phyloP scores from a whole-genome alignment of 2,888 invertebrate genomes.

The Phania funesta region DNA sequence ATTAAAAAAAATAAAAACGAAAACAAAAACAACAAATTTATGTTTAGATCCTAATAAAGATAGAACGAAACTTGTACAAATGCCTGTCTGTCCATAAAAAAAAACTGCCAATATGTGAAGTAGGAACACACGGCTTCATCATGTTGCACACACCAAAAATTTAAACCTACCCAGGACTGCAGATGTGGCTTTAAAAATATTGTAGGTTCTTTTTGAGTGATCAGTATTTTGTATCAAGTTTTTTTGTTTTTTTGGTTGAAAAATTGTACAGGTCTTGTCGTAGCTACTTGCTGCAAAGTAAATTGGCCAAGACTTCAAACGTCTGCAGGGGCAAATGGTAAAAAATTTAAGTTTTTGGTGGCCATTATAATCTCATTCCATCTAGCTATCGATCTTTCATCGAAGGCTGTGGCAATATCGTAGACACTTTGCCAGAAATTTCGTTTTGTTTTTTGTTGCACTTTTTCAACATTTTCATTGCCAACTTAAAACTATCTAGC shows the following conservation, averaged over 20 bases:
- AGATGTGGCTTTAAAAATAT: slow-evolving; percentile 37
- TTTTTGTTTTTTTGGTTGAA: slow-evolving; percentile 4
- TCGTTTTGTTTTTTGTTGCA: not conserved
- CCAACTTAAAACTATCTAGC: slow-evolving; percentile 42
- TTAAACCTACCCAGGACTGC: slow-evolving; percentile 15
- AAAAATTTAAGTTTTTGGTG: slow-evolving; percentile 51
- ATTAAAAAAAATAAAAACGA: slow-evolving; percentile 1
- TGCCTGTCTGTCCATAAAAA: slow-evolving; percentile 13
- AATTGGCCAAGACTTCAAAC: slow-evolving; percentile 39
- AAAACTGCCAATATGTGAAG: slow-evolving; percentile 22
- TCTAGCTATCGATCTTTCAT: slow-evolving; percentile 56
- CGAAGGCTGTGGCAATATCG: slow-evolving; percentile 38
- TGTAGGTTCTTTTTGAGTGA: slow-evolving; percentile 42
- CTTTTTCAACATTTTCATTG: slow-evolving; percentile 46
- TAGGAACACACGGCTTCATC: slow-evolving; percentile 28
- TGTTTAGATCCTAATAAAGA: slow-evolving; percentile 64
- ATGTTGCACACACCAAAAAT: slow-evolving; percentile 5
- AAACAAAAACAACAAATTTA: slow-evolving; percentile 15
- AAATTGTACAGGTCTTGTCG: slow-evolving; percentile 20
- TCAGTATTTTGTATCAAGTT: slow-evolving; percentile 22
- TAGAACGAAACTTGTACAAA: slow-evolving; percentile 44
- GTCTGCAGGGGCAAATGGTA: slow-evolving; percentile 16
- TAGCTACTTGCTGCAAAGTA: slow-evolving; percentile 25
- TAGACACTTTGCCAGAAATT: slow-evolving; percentile 47
- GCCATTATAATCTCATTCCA: slow-evolving; percentile 56